Percentiles rank a stretch among this genome's conserved stretches.
Evolutionary conservation across 2,113 vertebrate species (phyloP).

Genomic region (Petroica traversi): DNA sequence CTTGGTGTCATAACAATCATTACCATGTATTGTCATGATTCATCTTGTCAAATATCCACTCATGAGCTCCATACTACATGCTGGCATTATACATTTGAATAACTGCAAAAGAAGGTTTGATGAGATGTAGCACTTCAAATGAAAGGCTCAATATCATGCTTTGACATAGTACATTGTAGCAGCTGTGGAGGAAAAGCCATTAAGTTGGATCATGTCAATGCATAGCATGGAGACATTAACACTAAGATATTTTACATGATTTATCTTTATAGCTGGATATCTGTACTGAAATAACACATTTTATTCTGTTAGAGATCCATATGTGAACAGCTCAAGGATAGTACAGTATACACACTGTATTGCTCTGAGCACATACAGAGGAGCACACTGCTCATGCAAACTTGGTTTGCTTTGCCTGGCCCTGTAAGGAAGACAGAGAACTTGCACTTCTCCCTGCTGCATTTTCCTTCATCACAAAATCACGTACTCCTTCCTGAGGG

Average conservation of each 20-base stretch:
- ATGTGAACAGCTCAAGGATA: neutral
- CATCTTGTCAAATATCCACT: slow-evolving; percentile 32
- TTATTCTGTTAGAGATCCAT: neutral
- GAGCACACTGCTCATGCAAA: rapidly evolving
- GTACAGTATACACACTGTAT: neutral
- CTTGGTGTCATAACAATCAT: neutral
- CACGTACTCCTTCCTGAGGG: neutral
- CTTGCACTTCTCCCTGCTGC: neutral
- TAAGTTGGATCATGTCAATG: slow-evolving; percentile 16
- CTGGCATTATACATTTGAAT: slow-evolving; percentile 43
- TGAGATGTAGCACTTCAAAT: slow-evolving; percentile 31
- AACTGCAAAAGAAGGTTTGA: slow-evolving; percentile 23
- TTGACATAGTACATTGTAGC: slow-evolving; percentile 6
- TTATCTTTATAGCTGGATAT: neutral
- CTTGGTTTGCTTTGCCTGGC: neutral
- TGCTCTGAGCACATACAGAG: neutral
- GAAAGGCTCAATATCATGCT: slow-evolving; percentile 13
- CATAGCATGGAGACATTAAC: neutral
- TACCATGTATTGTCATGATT: neutral
- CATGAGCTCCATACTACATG: neutral
- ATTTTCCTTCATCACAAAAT: neutral
- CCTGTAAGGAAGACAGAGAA: neutral
- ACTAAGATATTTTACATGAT: slow-evolving; percentile 19
- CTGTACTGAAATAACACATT: neutral
- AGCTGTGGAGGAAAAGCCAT: neutral